A percentile compares a stretch with the other conserved stretches of the same genome.
These are phyloP conservation scores for Siniperca knerii DNA, from an alignment of 2,113 vertebrate species.

Conservation along the genomic window DNA sequence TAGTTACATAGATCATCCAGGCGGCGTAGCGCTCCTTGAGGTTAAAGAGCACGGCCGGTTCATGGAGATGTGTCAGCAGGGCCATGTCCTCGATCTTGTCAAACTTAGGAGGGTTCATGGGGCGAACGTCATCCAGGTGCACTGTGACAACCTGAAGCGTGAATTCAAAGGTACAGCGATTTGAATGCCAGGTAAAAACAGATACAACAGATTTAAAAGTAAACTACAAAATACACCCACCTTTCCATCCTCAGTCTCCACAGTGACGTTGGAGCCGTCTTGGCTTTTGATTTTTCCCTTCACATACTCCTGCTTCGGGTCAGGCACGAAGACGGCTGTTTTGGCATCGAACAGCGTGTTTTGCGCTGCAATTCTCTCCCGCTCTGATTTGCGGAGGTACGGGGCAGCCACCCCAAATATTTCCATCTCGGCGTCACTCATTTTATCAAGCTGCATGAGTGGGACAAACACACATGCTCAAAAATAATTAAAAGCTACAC, in stretches of 20 bases:
- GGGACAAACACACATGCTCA: neutral
- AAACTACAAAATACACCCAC: constrained; percentile 65
- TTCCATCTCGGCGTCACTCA: constrained; percentile 81
- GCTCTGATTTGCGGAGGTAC: constrained; percentile 86
- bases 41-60: constrained; percentile 84
- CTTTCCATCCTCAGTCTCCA: constrained; percentile 85
- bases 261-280: constrained; percentile 81
- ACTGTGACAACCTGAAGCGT: constrained; percentile 78
- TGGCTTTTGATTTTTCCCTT: constrained; percentile 86
- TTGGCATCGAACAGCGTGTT: constrained; percentile 87
- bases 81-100: constrained; percentile 75
- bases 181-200: neutral
- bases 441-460: neutral
- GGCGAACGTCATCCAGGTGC: constrained; percentile 85
- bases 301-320: constrained; percentile 83
- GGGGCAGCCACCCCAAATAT: constrained; percentile 83
- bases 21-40: constrained; percentile 66
- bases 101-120: constrained; percentile 87
- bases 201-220: neutral
- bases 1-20: constrained; percentile 74
- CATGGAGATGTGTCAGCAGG: constrained; percentile 85
- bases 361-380: constrained; percentile 86
- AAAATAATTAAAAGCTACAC: neutral
- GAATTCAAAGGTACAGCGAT: neutral
- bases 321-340: constrained; percentile 86